Evolutionary conservation across 2,797 vertebrate genomes (phyloP).

Genomic region (Pygocentrus nattereri): DNA sequence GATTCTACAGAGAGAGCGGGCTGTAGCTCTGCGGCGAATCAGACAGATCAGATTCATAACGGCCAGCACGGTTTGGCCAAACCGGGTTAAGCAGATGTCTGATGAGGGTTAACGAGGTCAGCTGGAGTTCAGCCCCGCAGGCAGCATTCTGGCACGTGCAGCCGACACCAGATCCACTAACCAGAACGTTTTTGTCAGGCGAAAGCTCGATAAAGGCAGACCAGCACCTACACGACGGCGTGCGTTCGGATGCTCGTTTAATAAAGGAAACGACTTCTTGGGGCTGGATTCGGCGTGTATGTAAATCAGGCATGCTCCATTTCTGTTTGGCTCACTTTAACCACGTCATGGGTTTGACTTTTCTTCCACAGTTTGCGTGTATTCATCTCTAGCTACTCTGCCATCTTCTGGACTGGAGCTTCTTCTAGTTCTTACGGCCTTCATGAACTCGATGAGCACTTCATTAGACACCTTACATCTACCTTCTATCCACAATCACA

Average conservation of each 20-base stretch:
- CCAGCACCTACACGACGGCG: too few relatives aligned
- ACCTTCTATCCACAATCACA: too few relatives aligned
- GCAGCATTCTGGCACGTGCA: not conserved
- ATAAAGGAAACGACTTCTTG: too few relatives aligned
- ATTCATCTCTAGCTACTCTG: not conserved
- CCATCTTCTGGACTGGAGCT: constrained; percentile 9
- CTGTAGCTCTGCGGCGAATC: constrained; percentile 49
- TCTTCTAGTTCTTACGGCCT: not conserved
- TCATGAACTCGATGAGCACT: too few relatives aligned
- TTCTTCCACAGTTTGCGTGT: not conserved
- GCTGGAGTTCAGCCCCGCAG: not conserved
- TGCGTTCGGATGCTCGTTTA: not conserved
- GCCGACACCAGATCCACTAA: not conserved
- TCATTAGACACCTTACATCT: too few relatives aligned
- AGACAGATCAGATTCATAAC: constrained; percentile 46
- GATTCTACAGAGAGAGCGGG: not conserved
- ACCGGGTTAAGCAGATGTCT: not conserved
- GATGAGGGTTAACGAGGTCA: not conserved
- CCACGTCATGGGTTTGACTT: not conserved
- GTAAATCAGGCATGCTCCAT: too few relatives aligned
- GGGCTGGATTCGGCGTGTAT: too few relatives aligned
- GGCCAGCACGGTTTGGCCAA: not conserved
- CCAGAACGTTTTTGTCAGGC: not conserved
- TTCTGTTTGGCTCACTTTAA: not conserved
- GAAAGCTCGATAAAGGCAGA: not conserved